A percentile compares a stretch with the other conserved stretches of the same genome.
Evolutionary conservation across 1,140 invertebrate species (phyloP).

Genomic region (Bombus polaris): DNA sequence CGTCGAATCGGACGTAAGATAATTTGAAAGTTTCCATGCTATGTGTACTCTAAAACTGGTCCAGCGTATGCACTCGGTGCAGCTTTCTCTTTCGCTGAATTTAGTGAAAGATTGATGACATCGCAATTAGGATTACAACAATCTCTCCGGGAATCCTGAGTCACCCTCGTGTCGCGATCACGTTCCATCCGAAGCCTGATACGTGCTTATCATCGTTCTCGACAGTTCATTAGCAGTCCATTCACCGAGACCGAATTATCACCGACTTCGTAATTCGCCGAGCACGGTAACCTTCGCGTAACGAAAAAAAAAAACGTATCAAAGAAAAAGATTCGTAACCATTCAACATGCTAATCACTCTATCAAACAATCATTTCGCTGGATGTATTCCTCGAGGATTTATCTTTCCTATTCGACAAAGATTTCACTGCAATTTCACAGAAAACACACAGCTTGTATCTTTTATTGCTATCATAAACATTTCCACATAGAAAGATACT

Average conservation of each 20-base stretch:
- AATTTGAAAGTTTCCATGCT: constrained; percentile 61
- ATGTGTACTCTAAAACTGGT: constrained; percentile 38
- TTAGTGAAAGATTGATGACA: constrained; percentile 62
- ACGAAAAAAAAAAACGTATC: neutral
- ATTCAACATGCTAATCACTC: neutral
- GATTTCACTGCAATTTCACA: neutral
- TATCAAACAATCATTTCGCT: neutral
- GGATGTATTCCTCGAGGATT: neutral
- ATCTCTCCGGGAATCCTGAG: neutral
- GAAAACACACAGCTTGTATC: neutral
- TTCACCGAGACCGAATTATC: constrained; percentile 32
- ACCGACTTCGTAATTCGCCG: neutral
- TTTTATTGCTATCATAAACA: neutral
- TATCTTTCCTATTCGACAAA: neutral
- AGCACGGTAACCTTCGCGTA: neutral
- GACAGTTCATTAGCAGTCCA: neutral
- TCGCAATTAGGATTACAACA: constrained; percentile 8
- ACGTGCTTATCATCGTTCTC: neutral
- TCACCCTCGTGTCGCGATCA: neutral
- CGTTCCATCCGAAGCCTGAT: neutral
- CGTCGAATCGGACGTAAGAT: constrained; percentile 16
- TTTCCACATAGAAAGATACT: neutral
- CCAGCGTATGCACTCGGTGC: constrained; percentile 18
- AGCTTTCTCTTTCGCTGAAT: constrained; percentile 68
- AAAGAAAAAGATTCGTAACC: neutral